Evolutionary conservation across 2,888 invertebrate species (phyloP).

Genomic region (Acheta domesticus): DNA sequence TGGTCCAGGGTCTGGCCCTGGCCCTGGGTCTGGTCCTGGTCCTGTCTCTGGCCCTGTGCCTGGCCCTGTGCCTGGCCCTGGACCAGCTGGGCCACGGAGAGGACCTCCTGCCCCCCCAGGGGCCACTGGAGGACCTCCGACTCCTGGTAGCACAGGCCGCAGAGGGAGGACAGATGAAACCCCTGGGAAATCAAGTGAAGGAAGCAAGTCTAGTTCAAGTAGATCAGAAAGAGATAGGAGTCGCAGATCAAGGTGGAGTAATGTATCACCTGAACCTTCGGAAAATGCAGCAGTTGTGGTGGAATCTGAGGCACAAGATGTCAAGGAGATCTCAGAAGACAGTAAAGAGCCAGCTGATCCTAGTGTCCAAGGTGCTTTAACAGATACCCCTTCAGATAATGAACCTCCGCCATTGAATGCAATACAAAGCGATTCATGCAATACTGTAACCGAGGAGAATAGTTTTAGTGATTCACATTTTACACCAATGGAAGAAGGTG

Average conservation of each 20-base stretch:
- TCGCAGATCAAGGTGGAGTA: slow-evolving; percentile 42
- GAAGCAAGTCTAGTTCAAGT: not conserved
- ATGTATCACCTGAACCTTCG: slow-evolving; percentile 38
- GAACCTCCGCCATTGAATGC: not conserved
- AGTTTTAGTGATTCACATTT: not conserved
- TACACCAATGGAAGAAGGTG: not conserved
- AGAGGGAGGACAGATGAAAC: slow-evolving; percentile 12
- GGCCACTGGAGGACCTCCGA: not conserved
- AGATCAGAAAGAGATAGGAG: slow-evolving; percentile 41
- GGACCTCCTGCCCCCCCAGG: not conserved
- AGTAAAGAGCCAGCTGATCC: slow-evolving; percentile 35
- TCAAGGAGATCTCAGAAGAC: slow-evolving; percentile 12
- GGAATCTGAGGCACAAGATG: slow-evolving; percentile 19
- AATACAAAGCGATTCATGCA: slow-evolving; percentile 20
- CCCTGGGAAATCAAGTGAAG: slow-evolving; percentile 18
- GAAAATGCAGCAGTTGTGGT: not conserved
- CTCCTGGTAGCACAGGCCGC: slow-evolving; percentile 3
- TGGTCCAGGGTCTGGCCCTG: not conserved
- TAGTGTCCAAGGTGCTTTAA: slow-evolving; percentile 28
- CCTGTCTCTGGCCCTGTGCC: not conserved
- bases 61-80: not conserved
- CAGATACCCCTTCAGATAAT: not conserved
- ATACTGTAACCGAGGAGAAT: slow-evolving; percentile 4
- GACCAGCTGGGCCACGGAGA: not conserved
- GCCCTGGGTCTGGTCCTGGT: not conserved